phyloP scores from a whole-genome alignment of 2,888 invertebrate genomes.

The Rhingia rostrata region DNA sequence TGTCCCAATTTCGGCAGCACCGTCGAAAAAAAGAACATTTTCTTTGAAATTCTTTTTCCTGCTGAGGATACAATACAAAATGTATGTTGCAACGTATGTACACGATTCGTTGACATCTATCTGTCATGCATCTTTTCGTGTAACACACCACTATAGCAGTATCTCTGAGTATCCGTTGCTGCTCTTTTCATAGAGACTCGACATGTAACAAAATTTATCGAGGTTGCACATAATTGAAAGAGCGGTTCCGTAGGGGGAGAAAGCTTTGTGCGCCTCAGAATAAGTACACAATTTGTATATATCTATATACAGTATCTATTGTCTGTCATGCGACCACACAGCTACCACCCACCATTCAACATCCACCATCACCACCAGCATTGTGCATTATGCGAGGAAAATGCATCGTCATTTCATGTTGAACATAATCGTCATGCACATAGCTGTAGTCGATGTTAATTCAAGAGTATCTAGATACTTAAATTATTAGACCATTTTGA shows the following conservation, averaged over 20 bases:
- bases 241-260: constrained; percentile 60
- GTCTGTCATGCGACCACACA: constrained; percentile 43
- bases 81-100: constrained; percentile 35
- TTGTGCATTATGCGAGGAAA: constrained; percentile 58
- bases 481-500: constrained; percentile 63
- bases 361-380: not conserved
- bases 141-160: constrained; percentile 49
- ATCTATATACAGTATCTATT: constrained; percentile 50
- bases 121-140: constrained; percentile 57
- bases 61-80: constrained; percentile 24
- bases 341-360: not conserved
- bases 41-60: not conserved
- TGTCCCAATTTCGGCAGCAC: constrained; percentile 47
- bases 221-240: constrained; percentile 70
- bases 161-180: constrained; percentile 49
- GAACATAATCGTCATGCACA: constrained; percentile 56
- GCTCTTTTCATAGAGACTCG: constrained; percentile 47
- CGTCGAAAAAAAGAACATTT: not conserved
- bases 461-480: constrained; percentile 65
- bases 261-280: constrained; percentile 57
- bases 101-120: constrained; percentile 49
- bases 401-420: constrained; percentile 70
- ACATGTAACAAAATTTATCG: constrained; percentile 60
- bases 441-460: not conserved
- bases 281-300: constrained; percentile 45